Base-by-base conservation (phyloP, 2,888 invertebrate species). In the Netelia virgata region DNA sequence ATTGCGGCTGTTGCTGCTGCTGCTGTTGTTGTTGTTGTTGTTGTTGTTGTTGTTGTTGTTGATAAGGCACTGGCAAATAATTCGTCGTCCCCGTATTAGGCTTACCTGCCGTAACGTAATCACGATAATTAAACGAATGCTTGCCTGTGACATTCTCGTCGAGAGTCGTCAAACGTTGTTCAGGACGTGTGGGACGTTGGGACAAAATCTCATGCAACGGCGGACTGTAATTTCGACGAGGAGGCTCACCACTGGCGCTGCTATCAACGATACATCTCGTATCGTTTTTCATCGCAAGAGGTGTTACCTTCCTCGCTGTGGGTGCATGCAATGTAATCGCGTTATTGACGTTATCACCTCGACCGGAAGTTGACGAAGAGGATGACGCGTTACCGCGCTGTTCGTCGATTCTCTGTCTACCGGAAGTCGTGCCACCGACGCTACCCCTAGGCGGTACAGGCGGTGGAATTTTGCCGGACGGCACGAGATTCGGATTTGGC, bases 401-500 rank as follows among this genome's bases (percentile, higher is more conserved):
- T n/a, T 91, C 90, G 76, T 91, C 91, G 86, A 88, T 83, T 23
- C 73, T 83, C 16, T 77, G 84, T 86, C 83, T 82, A 84, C 81
- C 90, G 10, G 73, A 57, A 80, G 86, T 76, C 82, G 86, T 70
- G 75, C 85, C 84, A 28, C 87, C 86, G 8, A 87, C 88, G 80
- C 90, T 91, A 80, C 97, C 97, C 90, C 98, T 95, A 3, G 98
- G 98, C 76, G 98, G 98, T 73, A 98, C 98, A 23, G 98, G 98
- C 76, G 98, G 98, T 59, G 98, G 98, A 57, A 97, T 96, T 94
- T 97, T 96, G 89, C 92, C 93, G 28, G 92, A 92, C 53, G 93
- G 92, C 28, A 93, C 90, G 78, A 96, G 95, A 94, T 97, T 97
- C 74, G 94, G 91, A 83, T 94, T 94, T 88, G 95, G 95, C 59